A percentile compares a stretch with the other conserved stretches of the same genome.
Conservation (phyloP, 2,113 vertebrate genomes). For the Oryzias curvinotus region DNA sequence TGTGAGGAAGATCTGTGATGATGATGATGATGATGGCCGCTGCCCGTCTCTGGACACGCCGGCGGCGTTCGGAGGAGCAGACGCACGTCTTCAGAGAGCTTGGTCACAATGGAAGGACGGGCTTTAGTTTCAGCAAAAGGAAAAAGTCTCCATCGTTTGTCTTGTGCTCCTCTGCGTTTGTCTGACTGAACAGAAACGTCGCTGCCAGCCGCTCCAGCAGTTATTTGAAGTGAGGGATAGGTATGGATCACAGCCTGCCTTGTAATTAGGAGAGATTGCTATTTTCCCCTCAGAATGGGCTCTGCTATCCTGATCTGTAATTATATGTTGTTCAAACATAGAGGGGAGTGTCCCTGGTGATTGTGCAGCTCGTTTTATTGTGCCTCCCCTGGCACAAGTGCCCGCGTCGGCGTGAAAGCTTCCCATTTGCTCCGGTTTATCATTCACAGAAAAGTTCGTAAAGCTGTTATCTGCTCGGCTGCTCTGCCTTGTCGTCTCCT, state of each 20-base stretch:
- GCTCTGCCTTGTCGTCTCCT: too few species aligned
- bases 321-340: conserved; percentile 76
- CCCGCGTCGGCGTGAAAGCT: conserved; percentile 45
- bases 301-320: conserved; percentile 75
- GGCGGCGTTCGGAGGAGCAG: too few species aligned
- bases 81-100: too few species aligned
- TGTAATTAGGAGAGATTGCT: conserved; percentile 76
- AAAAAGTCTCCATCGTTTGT: background rate
- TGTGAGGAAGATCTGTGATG: conserved; percentile 59
- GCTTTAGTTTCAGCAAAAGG: too few species aligned
- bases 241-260: conserved; percentile 69
- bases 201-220: conserved; percentile 46
- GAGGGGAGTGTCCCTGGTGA: conserved; percentile 71
- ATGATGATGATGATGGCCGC: conserved; percentile 48
- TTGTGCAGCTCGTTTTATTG: conserved; percentile 63
- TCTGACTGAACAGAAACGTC: conserved; percentile 54
- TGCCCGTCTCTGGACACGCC: conserved; percentile 33
- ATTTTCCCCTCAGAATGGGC: conserved; percentile 73
- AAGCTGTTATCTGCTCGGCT: background rate
- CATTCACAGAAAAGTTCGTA: conserved; percentile 5
- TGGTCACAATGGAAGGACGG: too few species aligned
- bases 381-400: conserved; percentile 50
- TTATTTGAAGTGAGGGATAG: conserved; percentile 67
- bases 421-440: conserved; percentile 31
- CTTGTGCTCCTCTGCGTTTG: background rate